phyloP scores from a whole-genome alignment of 2,888 invertebrate species.

The Brachynemurus nebulosus region DNA sequence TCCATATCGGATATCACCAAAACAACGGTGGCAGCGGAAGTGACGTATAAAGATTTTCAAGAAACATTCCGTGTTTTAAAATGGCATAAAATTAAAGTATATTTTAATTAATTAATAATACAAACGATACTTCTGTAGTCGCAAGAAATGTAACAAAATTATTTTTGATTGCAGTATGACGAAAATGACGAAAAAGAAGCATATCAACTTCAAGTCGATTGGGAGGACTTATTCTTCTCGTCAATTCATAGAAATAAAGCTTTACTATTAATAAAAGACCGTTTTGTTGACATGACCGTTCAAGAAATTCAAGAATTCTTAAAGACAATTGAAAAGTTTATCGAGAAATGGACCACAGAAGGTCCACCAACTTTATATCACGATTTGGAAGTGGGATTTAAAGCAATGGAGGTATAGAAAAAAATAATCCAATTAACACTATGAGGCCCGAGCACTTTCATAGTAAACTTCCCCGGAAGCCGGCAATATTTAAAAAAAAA shows the following conservation, averaged over 20 bases:
- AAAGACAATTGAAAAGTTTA: conserved; percentile 47
- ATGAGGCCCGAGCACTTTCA: too few species aligned
- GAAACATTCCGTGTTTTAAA: conserved; percentile 63
- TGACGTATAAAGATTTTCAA: conserved; percentile 57
- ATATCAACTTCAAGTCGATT: conserved; percentile 47
- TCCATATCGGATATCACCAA: conserved; percentile 63
- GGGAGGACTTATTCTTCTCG: conserved; percentile 54
- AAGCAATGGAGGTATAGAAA: conserved; percentile 53
- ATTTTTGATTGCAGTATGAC: conserved; percentile 28
- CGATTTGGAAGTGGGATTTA: conserved; percentile 58
- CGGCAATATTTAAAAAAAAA: too few species aligned
- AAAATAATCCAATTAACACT: too few species aligned
- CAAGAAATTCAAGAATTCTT: conserved; percentile 58
- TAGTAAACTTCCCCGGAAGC: too few species aligned
- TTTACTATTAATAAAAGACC: conserved; percentile 67
- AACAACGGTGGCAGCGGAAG: conserved; percentile 63
- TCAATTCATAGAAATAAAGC: conserved; percentile 54
- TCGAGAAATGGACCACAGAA: conserved; percentile 53
- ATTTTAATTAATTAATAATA: too few species aligned
- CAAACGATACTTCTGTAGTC: too few species aligned
- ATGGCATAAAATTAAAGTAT: conserved; percentile 57
- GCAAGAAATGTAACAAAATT: too few species aligned
- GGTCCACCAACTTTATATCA: conserved; percentile 72
- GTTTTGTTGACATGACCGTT: conserved; percentile 70
- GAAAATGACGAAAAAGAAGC: conserved; percentile 42